These are phyloP conservation scores for Peromyscus aztecus DNA, from an alignment of 2,797 vertebrate genomes.

Conservation along the genomic window DNA sequence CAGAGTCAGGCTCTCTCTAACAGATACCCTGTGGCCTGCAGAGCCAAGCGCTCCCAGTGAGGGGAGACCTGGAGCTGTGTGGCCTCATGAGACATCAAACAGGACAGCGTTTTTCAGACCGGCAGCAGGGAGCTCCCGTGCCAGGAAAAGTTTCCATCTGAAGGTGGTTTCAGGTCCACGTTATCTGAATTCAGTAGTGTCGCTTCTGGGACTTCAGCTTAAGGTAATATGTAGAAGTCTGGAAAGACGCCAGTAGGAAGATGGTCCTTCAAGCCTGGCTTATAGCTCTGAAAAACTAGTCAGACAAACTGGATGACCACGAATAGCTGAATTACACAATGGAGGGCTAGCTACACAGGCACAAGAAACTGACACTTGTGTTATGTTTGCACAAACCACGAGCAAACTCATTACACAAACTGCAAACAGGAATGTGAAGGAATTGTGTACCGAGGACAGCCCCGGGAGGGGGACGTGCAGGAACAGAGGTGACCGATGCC, in stretches of 20 bases:
- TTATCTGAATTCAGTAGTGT: rapidly evolving
- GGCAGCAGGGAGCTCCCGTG: rapidly evolving
- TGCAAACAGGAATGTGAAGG: background rate
- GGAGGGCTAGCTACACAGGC: rapidly evolving
- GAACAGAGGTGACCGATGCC: too few species aligned
- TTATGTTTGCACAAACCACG: background rate
- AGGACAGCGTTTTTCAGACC: background rate
- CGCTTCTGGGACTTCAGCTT: background rate
- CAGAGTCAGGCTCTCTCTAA: background rate
- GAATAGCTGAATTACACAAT: background rate
- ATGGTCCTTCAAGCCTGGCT: background rate
- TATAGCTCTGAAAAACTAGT: too few species aligned
- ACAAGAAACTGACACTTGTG: rapidly evolving
- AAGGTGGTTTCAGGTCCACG: background rate
- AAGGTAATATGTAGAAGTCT: background rate
- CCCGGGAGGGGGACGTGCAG: background rate
- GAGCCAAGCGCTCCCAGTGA: background rate
- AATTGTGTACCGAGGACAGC: rapidly evolving
- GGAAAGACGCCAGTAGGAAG: background rate
- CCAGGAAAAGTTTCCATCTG: background rate
- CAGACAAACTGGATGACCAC: rapidly evolving
- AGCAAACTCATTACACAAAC: background rate
- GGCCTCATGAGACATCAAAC: background rate
- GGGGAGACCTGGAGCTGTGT: background rate
- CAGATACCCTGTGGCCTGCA: background rate